Evolutionary conservation across 1,140 invertebrate genomes (phyloP), one percentile per base, ranked within the genome.

Genomic region (Daktulosphaira vitifoliae): DNA sequence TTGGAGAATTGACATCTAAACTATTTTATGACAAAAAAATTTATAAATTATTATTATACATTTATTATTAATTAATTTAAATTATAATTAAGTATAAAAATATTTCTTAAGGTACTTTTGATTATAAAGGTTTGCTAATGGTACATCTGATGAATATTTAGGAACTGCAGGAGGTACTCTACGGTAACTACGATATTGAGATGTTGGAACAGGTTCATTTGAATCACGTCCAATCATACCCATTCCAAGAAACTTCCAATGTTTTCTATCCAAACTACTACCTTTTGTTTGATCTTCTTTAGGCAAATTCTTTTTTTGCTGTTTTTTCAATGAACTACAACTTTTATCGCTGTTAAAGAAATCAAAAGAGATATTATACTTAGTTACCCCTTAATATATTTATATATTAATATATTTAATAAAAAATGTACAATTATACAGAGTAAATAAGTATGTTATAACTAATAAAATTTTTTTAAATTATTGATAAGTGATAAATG

Each of bases 101-200:
- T 6, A 48, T 48, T 48, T 33, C 29, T 33, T 33, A 33, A 33
- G 11, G 23, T 48, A 62, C 48, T 53, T 51, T 53, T 66, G 65
- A 9, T 26, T 53, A 44, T 51, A 52, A 23, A 22, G 9, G 62
- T 62, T 22, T 69, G 38, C 15, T 6, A 20, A n/a, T 26, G 56
- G 46, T 62, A 25, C 23, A 44, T 62, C 56, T 44, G 42, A 29
- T 46, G 23, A 2, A 46, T n/a, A 59, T 29, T 62, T 62, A 62
- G 56, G 42, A 62, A 62, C 56, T 64, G 42, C 54, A 11, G 72
- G 71, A 66, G 79, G 73, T 38, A 85, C 82, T 72, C 84, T 81
- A 68, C 85, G 75, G 67, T 87, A 88, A 68, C 84, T 87, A 59
- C 85, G 77, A 73, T 86, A 88, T 70, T 87, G 85, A n/a, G 84